phyloP scores from a whole-genome alignment of 35 echinoderm and acorn worm species.

The Ptychodera flava region DNA sequence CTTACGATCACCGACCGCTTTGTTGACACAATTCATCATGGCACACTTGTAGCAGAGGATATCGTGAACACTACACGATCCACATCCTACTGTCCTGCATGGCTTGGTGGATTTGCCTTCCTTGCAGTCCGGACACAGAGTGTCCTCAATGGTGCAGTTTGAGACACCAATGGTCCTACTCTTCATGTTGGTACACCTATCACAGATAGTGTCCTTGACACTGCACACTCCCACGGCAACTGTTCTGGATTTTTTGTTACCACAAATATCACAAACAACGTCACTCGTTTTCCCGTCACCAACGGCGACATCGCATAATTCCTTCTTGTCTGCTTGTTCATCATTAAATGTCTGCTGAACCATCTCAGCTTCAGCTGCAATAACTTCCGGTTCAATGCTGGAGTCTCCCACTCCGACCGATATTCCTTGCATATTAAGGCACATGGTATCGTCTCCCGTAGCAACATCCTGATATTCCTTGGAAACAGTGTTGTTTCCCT shows the following conservation, averaged over 20 bases:
- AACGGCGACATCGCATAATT: constrained; percentile 41
- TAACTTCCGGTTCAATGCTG: neutral
- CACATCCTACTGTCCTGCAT: neutral
- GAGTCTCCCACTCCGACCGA: neutral
- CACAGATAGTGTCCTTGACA: constrained; percentile 64
- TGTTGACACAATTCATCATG: constrained; percentile 10
- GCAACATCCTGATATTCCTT: neutral
- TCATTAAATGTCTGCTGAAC: neutral
- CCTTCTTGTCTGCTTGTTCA: neutral
- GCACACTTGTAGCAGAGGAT: neutral
- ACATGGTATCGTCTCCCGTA: neutral
- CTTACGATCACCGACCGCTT: constrained; percentile 43
- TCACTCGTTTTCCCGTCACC: constrained; percentile 33
- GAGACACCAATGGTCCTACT: neutral
- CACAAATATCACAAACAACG: constrained; percentile 5
- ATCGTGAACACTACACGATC: neutral
- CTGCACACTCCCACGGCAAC: constrained; percentile 50
- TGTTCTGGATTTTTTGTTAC: constrained; percentile 13
- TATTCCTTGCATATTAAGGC: neutral
- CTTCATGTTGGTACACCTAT: constrained; percentile 56
- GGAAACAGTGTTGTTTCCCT: neutral
- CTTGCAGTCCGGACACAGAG: neutral
- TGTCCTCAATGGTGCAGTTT: neutral
- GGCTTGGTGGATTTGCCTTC: neutral
- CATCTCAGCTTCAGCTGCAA: neutral